Base-by-base conservation (phyloP, 2,113 vertebrate species). In the Formicarius rufipectus region DNA sequence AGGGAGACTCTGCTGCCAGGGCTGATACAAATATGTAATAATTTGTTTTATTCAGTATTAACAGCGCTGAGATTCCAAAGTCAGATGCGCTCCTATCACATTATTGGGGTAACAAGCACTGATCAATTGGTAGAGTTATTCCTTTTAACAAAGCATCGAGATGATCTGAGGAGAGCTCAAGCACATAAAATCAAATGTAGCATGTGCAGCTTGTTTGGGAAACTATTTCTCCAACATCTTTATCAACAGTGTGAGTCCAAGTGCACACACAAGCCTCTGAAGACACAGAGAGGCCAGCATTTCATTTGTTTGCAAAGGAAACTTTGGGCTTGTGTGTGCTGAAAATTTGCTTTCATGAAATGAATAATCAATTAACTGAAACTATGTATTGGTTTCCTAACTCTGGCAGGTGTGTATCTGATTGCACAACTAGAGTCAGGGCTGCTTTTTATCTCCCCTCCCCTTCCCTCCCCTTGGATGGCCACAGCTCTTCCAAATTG, bases 11-110 rank as follows among this genome's bases (percentile, higher is more conserved):
- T 84, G 62, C 95, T 94, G 90, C 86, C 87, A 92, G 69, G 47
- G 8, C 14, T 69, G 89, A 90, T 95, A 87, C 19, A 89, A 95
- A 95, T 94, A 55, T 74, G 78, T 31, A 95, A 91, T 94, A 74
- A 94, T 95, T 95, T 93, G 87, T 87, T 97, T 95, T 94, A 96
- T 95, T 94, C 53, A 59, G 78, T 77, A 91, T 95, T 95, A 96
- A 69, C 91, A 96, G 86, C 89, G 93, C 90, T 95, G 94, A 91
- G 88, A 96, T 95, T 87, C 90, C 78, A n/a, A 37, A 95, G 92
- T 95, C 96, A 95, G 90, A 67, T 91, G 59, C 10, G 19, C 75
- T 96, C 84, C 66, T 30, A 31, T 92, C 90, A 56, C 56, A 39
- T 69, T 10, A 3, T 1, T 15, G 35, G 72, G 80, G 55, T 92